A percentile compares a stretch with the other conserved stretches of the same genome.
Conservation (phyloP, 1,140 invertebrate species). For the Cydia amplana region DNA sequence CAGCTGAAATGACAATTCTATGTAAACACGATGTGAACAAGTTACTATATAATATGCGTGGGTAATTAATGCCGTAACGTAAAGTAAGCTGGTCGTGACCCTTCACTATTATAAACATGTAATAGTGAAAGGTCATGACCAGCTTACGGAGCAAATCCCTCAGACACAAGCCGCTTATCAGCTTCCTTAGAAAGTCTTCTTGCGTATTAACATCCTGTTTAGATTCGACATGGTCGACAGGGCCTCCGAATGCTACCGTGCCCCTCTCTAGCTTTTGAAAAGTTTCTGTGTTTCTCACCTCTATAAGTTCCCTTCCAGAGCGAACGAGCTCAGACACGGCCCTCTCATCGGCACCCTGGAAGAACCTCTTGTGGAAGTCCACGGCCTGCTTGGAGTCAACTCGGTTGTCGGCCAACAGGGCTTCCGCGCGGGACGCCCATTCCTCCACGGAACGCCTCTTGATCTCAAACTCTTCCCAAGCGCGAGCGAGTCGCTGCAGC, state of each 20-base stretch:
- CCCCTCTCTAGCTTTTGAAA: constrained; percentile 83
- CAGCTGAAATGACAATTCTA: constrained; percentile 44
- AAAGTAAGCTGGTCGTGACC: no score
- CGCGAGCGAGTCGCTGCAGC: constrained; percentile 87
- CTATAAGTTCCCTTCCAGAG: constrained; percentile 88
- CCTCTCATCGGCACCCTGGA: constrained; percentile 90
- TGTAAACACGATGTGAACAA: background rate
- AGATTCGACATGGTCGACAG: constrained; percentile 89
- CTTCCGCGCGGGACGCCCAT: constrained; percentile 92
- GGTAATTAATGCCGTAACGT: background rate
- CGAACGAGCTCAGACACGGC: constrained; percentile 90
- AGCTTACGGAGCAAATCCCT: constrained; percentile 61
- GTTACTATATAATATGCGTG: background rate
- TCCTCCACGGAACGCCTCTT: constrained; percentile 89
- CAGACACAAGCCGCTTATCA: constrained; percentile 90
- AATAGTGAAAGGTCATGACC: no score
- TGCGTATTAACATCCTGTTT: constrained; percentile 90
- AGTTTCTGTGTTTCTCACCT: constrained; percentile 46
- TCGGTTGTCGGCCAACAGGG: constrained; percentile 88
- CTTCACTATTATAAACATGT: no score
- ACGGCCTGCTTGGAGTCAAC: constrained; percentile 90
- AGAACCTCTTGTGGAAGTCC: constrained; percentile 90
- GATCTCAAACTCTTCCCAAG: constrained; percentile 92
- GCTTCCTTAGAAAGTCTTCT: constrained; percentile 91
- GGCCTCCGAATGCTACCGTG: constrained; percentile 86